These are phyloP conservation scores for Notocelia uddmanniana DNA, from an alignment of 2,888 invertebrate species.

Conservation along the genomic window DNA sequence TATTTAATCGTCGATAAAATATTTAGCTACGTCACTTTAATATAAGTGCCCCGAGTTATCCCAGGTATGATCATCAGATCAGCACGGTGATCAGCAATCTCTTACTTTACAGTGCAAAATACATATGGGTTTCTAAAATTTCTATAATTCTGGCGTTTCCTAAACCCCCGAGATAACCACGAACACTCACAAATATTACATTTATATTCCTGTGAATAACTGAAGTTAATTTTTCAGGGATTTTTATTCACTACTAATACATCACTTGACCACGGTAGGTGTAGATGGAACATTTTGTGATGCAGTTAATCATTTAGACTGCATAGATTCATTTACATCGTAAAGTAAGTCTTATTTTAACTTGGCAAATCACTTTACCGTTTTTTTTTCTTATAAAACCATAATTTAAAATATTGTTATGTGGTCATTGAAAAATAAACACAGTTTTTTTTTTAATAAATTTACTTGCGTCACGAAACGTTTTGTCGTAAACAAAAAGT, in stretches of 20 bases:
- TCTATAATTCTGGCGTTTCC: constrained; percentile 20
- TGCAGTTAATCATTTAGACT: neutral
- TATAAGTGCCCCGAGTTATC: too few relatives aligned
- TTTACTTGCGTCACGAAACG: constrained; percentile 17
- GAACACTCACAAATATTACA: constrained; percentile 42
- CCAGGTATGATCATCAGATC: too few relatives aligned
- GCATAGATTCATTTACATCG: neutral
- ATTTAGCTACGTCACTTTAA: too few relatives aligned
- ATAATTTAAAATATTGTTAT: neutral
- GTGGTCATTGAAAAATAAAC: too few relatives aligned
- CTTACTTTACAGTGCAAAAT: too few relatives aligned
- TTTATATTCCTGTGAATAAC: constrained; percentile 76
- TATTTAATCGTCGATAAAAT: too few relatives aligned
- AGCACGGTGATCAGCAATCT: too few relatives aligned
- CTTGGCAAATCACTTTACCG: neutral
- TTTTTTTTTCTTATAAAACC: too few relatives aligned
- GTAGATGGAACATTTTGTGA: constrained; percentile 23
- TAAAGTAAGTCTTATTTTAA: neutral
- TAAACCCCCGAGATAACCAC: constrained; percentile 24
- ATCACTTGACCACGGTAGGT: constrained; percentile 44
- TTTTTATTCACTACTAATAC: constrained; percentile 38
- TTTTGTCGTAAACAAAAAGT: constrained; percentile 41
- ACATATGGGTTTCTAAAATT: neutral
- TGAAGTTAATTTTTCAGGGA: constrained; percentile 59
- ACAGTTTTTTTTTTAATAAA: neutral